Evolutionary conservation across 1,140 invertebrate genomes (phyloP).

Genomic region (Dermatophagoides farinae): DNA sequence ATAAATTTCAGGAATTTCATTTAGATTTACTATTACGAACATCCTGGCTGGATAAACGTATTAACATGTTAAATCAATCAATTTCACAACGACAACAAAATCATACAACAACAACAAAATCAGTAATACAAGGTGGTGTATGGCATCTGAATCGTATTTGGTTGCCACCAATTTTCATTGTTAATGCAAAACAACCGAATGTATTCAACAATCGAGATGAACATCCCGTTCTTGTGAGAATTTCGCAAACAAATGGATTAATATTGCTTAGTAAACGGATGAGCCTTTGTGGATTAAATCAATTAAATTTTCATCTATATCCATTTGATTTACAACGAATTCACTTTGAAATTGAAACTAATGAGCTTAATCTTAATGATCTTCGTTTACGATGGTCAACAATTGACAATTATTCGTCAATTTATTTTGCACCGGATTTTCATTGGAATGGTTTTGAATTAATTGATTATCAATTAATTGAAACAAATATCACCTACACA

Average conservation of each 20-base stretch:
- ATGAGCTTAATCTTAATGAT: slow-evolving; percentile 25
- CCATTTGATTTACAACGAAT: slow-evolving; percentile 37
- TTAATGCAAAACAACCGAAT: slow-evolving; percentile 4
- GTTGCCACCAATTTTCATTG: neutral
- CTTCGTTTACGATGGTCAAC: neutral
- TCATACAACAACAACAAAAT: neutral
- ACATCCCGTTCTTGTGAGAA: neutral
- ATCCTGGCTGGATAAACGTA: slow-evolving; percentile 1
- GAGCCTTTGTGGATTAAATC: neutral
- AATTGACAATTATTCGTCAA: slow-evolving; percentile 30
- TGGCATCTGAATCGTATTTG: slow-evolving; percentile 5
- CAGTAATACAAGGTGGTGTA: slow-evolving; percentile 1
- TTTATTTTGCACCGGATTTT: slow-evolving; percentile 40
- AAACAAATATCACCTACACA: slow-evolving; percentile 1
- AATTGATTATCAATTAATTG: slow-evolving; percentile 7
- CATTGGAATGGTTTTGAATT: slow-evolving; percentile 13
- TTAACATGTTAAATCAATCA: neutral
- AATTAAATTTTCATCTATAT: slow-evolving; percentile 22
- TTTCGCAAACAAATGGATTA: neutral
- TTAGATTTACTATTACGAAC: slow-evolving; percentile 4
- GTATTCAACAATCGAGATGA: neutral
- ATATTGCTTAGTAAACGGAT: slow-evolving; percentile 8
- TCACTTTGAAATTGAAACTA: slow-evolving; percentile 37
- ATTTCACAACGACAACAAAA: neutral
- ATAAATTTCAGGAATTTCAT: slow-evolving; percentile 7